Base-by-base conservation (phyloP, 2,888 invertebrate genomes). In the Allacma fusca region DNA sequence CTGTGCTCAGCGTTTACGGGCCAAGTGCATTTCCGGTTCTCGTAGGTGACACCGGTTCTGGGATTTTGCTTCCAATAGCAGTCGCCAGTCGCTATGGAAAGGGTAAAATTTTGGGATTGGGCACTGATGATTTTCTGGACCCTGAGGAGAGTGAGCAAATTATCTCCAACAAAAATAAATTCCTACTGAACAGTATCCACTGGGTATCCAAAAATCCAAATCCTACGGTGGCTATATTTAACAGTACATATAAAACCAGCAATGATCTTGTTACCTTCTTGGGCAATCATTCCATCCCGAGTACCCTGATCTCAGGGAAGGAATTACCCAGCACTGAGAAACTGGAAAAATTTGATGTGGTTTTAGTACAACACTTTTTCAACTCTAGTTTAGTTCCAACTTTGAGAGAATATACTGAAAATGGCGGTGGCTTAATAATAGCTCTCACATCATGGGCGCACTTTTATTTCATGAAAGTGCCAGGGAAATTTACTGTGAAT, bases 341-440 rank as follows among this genome's bases (percentile, higher is more conserved):
- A 40, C 13, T 40, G 13, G 7, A 13, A 40, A 40, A 40, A 9
- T 40, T 40, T 40, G 40, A 40, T 40, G 40, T 40, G 7, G 40
- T 40, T 13, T 5, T 40, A 40, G 40, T 40, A 9, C 5, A 40
- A 40, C 7, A 40, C 5, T 40, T 40, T 40, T 40, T 40, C 40
- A 40, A 40, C 40, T 9, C 40, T 40, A 40, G 40, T 13, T 40
- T 40, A n/a, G 68, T 68, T 1, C 68, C 75, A 1, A 67, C 50
- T 19, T 21, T 75, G 5, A 43, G 57, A 24, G 43, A 75, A 26
- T 75, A 57, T 43, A 50, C 29, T 4, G 29, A 68, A 0, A 57
- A 68, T 34, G 75, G 68, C n/a, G 75, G 75, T 29, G 75, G 75
- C 13, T 28, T 75, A 16, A 19, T 50, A n/a, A 68, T 75, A 23